These are phyloP conservation scores for Dorcus hopei DNA, from an alignment of 2,888 invertebrate species.

Conservation along the genomic window DNA sequence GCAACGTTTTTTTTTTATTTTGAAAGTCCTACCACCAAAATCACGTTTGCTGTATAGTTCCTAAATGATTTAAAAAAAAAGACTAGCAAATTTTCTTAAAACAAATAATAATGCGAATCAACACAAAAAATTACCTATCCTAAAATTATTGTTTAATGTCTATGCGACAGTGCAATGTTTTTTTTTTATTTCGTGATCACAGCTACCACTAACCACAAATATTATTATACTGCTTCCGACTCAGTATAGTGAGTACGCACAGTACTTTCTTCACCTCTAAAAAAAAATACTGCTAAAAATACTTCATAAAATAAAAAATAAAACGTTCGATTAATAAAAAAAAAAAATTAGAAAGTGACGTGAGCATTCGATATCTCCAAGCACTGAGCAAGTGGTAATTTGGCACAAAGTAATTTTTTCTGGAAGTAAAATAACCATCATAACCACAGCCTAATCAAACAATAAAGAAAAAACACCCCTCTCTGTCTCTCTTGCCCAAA, in stretches of 20 bases:
- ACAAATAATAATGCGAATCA: no score
- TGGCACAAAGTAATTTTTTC: no score
- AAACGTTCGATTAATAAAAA: no score
- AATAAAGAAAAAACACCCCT: not conserved
- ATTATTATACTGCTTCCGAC: constrained; percentile 7
- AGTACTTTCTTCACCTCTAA: not conserved
- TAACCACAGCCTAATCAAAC: no score
- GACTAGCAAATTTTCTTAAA: not conserved
- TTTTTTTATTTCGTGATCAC: constrained; percentile 41
- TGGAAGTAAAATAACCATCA: no score
- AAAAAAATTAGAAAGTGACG: no score
- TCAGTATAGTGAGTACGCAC: constrained; percentile 4
- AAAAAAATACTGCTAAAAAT: constrained; percentile 13
- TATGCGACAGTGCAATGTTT: constrained; percentile 37
- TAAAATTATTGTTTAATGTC: constrained; percentile 32
- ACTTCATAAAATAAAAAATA: not conserved
- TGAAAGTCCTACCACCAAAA: no score
- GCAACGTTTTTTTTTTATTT: no score
- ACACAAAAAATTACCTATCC: constrained; percentile 5
- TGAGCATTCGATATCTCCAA: no score
- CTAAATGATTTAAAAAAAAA: no score
- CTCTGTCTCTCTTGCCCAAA: constrained; percentile 5
- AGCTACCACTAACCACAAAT: constrained; percentile 31
- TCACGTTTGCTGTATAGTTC: no score
- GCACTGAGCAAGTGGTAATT: no score